Evolutionary conservation across 2,797 vertebrate species (phyloP), one percentile per base, ranked within the genome.

Genomic region (Poecilia velifera): DNA sequence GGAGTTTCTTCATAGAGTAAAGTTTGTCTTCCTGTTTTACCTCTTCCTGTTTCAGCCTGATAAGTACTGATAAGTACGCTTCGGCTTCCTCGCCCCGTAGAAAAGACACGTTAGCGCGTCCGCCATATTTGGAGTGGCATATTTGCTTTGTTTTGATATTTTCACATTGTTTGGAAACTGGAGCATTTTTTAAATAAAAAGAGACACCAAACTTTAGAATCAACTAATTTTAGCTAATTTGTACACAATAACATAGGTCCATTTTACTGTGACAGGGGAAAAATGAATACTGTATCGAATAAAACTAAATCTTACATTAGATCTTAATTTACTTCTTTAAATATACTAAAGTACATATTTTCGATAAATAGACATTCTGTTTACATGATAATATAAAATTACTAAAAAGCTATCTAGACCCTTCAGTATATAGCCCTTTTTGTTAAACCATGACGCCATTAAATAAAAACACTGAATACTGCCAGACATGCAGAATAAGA

Each of bases 31-130:
- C 31, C 68, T 79, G 16, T 22, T 41, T 28, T n/a, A 28, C 14
- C 57, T 13, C 77, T 92, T 91, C 90, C 89, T 74, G 71, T 14
- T 83, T 0, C 53, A 41, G 0, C 8, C 6, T 16, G 41, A 41
- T 41, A 41, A 41, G 41, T 41, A 39, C 62, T 36, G 16, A 66
- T 64, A 34, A 62, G 8, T 18, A 66, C 36, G 64, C 41, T 5
- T 13, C 16, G 41, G 20, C 25, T 71, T n/a, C n/a, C 41, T 8
- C 18, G 25, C 25, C 16, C 3, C 45, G 25, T 16, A 16, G 13
- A 72, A 46, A 46, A 14, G n/a, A 46, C n/a, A 72, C 68, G 68
- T 72, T 14, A 45, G 41, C 43, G 6, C 43, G 68, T 16, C 43
- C 41, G 41, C 68, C 68, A 72, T 72, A 46, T 72, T 72, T 43